phyloP scores from a whole-genome alignment of 2,888 invertebrate genomes.

The Linyphia triangularis region DNA sequence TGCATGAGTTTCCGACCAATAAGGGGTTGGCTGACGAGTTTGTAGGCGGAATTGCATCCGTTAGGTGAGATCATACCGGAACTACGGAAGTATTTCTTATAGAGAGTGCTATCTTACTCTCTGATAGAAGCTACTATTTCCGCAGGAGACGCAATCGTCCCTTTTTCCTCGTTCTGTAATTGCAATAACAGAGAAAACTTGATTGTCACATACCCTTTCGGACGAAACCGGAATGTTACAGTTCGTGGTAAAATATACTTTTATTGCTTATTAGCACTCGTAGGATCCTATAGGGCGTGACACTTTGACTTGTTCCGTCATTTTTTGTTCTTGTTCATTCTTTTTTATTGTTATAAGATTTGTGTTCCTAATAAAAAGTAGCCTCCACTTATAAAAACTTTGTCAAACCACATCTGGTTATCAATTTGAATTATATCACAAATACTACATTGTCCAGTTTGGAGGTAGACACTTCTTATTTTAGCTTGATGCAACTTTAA shows the following conservation, averaged over 20 bases:
- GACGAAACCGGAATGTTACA: slow-evolving; percentile 25
- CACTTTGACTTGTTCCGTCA: no score
- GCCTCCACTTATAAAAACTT: no score
- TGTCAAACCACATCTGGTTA: no score
- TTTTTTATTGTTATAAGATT: no score
- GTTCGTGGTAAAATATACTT: slow-evolving; percentile 28
- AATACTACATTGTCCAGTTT: no score
- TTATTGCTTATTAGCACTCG: slow-evolving; percentile 22
- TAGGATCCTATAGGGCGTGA: background rate
- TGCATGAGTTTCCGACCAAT: slow-evolving; percentile 46
- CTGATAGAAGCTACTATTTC: slow-evolving; percentile 65
- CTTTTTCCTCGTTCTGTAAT: slow-evolving; percentile 37
- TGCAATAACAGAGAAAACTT: slow-evolving; percentile 54
- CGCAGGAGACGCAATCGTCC: slow-evolving; percentile 54
- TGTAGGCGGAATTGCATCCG: slow-evolving; percentile 68
- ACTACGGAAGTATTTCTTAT: slow-evolving; percentile 64
- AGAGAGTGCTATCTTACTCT: slow-evolving; percentile 59
- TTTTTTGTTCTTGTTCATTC: no score
- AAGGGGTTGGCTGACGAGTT: slow-evolving; percentile 30
- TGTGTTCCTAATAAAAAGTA: no score
- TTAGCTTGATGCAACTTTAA: no score
- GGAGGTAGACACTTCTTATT: no score
- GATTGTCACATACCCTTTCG: slow-evolving; percentile 48
- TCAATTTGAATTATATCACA: no score
- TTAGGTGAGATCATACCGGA: slow-evolving; percentile 66